Evolutionary conservation across 2,888 invertebrate genomes (phyloP).

Genomic region (Athrips mouffetella): DNA sequence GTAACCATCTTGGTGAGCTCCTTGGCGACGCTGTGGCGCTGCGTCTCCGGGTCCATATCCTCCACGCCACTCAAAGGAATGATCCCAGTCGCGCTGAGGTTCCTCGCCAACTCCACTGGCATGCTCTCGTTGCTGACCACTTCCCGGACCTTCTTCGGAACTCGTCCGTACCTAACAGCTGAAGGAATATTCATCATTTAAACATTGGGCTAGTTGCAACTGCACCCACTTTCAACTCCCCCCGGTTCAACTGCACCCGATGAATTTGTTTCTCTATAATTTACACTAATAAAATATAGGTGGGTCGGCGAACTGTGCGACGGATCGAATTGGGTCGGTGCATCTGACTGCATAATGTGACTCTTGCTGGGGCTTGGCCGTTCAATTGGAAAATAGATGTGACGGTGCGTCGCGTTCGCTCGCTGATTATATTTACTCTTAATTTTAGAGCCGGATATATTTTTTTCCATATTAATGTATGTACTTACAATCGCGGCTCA

Average conservation of each 20-base stretch:
- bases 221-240: no score
- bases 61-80: conserved; percentile 28
- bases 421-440: conserved; percentile 26
- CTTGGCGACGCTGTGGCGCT: conserved; percentile 38
- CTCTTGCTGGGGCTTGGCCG: conserved; percentile 34
- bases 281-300: conserved; percentile 19
- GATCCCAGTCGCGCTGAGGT: conserved; percentile 21
- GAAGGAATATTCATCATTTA: conserved; percentile 40
- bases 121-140: conserved; percentile 36
- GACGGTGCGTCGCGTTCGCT: conserved; percentile 30
- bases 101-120: conserved; percentile 39
- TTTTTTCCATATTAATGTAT: background rate
- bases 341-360: conserved; percentile 34
- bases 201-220: no score
- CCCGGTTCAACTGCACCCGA: no score
- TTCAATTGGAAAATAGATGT: conserved; percentile 56
- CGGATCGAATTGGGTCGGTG: conserved; percentile 36
- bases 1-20: conserved; percentile 72
- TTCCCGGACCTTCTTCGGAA: conserved; percentile 95
- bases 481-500: conserved; percentile 97
- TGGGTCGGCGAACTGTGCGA: conserved; percentile 22
- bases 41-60: conserved; percentile 30
- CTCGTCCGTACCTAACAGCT: conserved; percentile 98
- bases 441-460: background rate
- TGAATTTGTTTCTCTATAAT: no score